A percentile compares a stretch with the other conserved stretches of the same genome.
phyloP scores from a whole-genome alignment of 2,797 vertebrate genomes.

The Cuniculus paca region DNA sequence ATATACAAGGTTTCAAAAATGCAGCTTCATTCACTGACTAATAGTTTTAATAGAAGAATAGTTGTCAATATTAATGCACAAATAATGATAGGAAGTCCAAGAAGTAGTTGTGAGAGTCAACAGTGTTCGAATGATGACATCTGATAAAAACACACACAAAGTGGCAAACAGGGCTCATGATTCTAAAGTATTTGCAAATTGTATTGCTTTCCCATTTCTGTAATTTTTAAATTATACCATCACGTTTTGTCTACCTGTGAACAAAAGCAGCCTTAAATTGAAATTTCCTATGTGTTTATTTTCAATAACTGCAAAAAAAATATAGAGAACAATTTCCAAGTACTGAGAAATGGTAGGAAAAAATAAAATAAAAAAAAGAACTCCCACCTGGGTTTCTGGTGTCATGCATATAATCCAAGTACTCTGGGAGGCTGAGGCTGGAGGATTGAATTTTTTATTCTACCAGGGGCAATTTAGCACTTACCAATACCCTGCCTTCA shows the following conservation, averaged over 20 bases:
- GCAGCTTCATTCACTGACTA: not conserved
- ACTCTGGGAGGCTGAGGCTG: not conserved
- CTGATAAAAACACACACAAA: not conserved
- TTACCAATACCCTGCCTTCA: not conserved
- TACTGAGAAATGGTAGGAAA: not conserved
- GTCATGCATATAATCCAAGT: not conserved
- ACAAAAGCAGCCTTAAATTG: not conserved
- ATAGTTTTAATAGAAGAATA: not conserved
- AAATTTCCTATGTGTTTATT: not conserved
- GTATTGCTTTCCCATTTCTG: not conserved
- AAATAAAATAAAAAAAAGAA: not conserved
- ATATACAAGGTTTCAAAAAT: not conserved
- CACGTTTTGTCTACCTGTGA: not conserved
- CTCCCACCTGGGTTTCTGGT: not conserved
- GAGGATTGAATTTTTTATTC: not conserved
- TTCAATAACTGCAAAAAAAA: not conserved
- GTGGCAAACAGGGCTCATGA: not conserved
- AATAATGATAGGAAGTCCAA: not conserved
- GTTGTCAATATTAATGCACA: not conserved
- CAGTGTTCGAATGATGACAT: not conserved
- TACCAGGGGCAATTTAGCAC: not conserved
- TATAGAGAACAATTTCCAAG: not conserved
- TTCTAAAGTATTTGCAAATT: not conserved
- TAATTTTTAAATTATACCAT: not conserved
- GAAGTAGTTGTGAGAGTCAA: not conserved